Evolutionary conservation across 2,888 invertebrate species (phyloP).

Genomic region (Hydraecia micacea): DNA sequence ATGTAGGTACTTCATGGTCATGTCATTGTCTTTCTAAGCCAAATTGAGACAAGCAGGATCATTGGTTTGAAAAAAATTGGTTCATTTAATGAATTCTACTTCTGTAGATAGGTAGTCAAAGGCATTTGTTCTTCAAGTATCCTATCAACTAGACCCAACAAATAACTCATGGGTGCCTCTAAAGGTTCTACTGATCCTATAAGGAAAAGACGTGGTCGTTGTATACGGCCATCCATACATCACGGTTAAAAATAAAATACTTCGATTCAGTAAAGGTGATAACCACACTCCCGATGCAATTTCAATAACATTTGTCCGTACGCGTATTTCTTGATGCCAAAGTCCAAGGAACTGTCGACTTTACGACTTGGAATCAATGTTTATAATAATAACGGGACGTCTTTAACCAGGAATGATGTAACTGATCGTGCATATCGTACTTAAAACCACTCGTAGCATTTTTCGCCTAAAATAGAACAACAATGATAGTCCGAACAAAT

Average conservation of each 20-base stretch:
- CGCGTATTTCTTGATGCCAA: conserved; percentile 12
- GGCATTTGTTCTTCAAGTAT: neutral
- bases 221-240: conserved; percentile 36
- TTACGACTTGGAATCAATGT: conserved; percentile 11
- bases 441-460: conserved; percentile 39
- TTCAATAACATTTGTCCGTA: conserved; percentile 43
- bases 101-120: neutral
- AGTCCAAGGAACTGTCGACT: conserved; percentile 37
- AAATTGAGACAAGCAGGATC: neutral
- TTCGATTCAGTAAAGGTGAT: conserved; percentile 26
- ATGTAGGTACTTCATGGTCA: neutral
- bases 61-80: neutral
- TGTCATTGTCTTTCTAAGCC: neutral
- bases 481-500: conserved; percentile 61
- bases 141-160: conserved; percentile 22
- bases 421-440: conserved; percentile 51
- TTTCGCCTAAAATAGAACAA: conserved; percentile 57
- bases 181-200: conserved; percentile 37
- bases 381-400: conserved; percentile 1
- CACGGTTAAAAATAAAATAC: conserved; percentile 58
- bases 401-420: conserved; percentile 50
- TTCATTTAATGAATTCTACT: neutral
- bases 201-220: conserved; percentile 45
- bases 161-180: conserved; percentile 33
- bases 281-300: conserved; percentile 43